Conservation (phyloP, 2,113 vertebrate genomes). For the Lycocorax pyrrhopterus region DNA sequence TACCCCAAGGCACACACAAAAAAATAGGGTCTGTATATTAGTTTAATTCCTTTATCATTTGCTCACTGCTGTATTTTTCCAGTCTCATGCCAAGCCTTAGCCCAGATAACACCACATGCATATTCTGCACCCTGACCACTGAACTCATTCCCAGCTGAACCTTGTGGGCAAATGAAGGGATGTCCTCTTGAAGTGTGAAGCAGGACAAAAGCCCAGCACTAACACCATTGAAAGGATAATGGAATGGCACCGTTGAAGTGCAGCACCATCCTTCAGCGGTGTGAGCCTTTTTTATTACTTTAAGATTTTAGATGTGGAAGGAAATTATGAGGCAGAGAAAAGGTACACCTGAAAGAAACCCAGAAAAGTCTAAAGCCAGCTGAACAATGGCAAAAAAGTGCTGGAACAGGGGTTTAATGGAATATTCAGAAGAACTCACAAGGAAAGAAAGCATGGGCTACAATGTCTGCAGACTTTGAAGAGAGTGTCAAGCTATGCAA, state of each 20-base stretch:
- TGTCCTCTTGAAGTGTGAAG: not conserved
- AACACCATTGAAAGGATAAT: not conserved
- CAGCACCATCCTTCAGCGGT: not conserved
- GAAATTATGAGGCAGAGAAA: not conserved
- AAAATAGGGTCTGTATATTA: not conserved
- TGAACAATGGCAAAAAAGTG: not conserved
- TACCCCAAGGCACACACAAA: not conserved
- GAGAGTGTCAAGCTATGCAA: not conserved
- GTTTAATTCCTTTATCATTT: conserved; percentile 6
- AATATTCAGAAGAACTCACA: not conserved
- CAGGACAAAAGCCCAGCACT: not conserved
- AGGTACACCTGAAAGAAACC: not conserved
- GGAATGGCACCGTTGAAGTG: not conserved
- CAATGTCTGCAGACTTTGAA: not conserved
- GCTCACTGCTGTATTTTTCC: not conserved
- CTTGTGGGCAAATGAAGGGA: not conserved
- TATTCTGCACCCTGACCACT: not conserved
- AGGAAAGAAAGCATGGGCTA: not conserved
- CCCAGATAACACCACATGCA: not conserved
- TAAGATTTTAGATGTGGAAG: not conserved
- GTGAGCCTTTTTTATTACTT: not conserved
- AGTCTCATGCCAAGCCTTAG: not conserved
- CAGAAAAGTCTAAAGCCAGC: not conserved
- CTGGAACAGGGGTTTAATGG: not conserved
- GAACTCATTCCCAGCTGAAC: not conserved